Evolutionary conservation across 2,888 invertebrate species (phyloP).

Genomic region (Cheilosia pagana): DNA sequence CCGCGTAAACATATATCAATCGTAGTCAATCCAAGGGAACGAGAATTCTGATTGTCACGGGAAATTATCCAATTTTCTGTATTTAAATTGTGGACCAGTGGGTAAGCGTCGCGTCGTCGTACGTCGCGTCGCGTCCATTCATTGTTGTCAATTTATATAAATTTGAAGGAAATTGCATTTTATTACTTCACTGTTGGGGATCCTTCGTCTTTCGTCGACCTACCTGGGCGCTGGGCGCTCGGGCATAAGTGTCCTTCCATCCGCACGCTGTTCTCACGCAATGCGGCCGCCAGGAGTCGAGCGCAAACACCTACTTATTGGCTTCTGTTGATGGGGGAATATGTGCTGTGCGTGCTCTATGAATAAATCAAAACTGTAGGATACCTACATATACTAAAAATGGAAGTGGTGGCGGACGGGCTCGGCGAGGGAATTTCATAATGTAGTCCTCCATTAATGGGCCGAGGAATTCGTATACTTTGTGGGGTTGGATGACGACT

Average conservation of each 20-base stretch:
- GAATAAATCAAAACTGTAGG: conserved; percentile 72
- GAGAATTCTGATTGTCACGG: conserved; percentile 81
- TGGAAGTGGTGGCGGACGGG: neutral
- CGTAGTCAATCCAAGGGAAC: conserved; percentile 78
- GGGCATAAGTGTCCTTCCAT: conserved; percentile 21
- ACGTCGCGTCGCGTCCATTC: conserved; percentile 48
- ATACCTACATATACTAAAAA: conserved; percentile 13
- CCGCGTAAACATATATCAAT: conserved; percentile 80
- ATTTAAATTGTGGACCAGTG: conserved; percentile 80
- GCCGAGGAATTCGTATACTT: conserved; percentile 63
- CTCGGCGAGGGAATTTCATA: conserved; percentile 31
- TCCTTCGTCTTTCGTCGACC: conserved; percentile 38
- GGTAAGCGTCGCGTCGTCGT: conserved; percentile 33
- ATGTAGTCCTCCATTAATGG: conserved; percentile 74
- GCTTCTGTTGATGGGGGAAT: conserved; percentile 56
- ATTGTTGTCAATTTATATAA: conserved; percentile 81
- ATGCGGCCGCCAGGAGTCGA: conserved; percentile 39
- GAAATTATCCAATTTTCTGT: conserved; percentile 83
- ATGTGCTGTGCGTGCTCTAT: conserved; percentile 68
- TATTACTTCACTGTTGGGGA: conserved; percentile 70
- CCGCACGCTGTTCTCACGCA: conserved; percentile 61
- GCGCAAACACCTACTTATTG: conserved; percentile 72
- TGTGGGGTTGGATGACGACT: conserved; percentile 20
- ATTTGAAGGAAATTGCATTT: conserved; percentile 76
- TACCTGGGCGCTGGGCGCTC: conserved; percentile 49